These are phyloP conservation scores for Pollimyrus isidori DNA, from an alignment of 2,113 vertebrate genomes.

Conservation along the genomic window DNA sequence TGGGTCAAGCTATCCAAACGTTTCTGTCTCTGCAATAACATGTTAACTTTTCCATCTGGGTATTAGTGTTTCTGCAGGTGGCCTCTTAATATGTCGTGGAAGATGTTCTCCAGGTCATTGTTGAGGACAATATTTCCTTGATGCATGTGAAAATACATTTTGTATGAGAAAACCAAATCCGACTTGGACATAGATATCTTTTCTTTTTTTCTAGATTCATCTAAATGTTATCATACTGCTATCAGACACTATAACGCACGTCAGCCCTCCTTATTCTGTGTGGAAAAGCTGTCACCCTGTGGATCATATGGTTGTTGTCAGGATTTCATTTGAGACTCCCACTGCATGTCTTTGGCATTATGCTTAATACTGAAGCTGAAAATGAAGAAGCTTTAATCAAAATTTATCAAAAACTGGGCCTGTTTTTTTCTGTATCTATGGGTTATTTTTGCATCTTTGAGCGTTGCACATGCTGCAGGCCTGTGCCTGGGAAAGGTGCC, in stretches of 20 bases:
- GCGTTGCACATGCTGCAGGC: neutral
- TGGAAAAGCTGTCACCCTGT: neutral
- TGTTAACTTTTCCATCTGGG: neutral
- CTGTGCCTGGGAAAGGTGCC: neutral
- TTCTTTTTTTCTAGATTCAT: neutral
- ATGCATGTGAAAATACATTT: neutral
- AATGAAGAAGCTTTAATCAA: neutral
- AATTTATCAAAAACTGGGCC: neutral
- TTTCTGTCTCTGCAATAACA: neutral
- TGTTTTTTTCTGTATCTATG: neutral
- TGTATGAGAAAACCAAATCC: neutral
- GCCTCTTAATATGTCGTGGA: neutral
- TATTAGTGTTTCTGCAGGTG: neutral
- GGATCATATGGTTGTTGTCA: neutral
- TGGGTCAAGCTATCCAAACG: neutral
- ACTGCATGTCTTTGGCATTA: neutral
- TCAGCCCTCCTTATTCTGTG: neutral
- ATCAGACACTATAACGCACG: neutral
- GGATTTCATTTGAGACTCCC: neutral
- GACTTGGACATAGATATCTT: neutral
- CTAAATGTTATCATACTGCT: neutral
- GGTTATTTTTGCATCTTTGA: neutral
- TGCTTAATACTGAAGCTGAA: neutral
- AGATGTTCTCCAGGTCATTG: neutral
- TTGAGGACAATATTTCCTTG: neutral